Conservation (phyloP, 2,888 invertebrate genomes). For the Xanthorhoe designata region DNA sequence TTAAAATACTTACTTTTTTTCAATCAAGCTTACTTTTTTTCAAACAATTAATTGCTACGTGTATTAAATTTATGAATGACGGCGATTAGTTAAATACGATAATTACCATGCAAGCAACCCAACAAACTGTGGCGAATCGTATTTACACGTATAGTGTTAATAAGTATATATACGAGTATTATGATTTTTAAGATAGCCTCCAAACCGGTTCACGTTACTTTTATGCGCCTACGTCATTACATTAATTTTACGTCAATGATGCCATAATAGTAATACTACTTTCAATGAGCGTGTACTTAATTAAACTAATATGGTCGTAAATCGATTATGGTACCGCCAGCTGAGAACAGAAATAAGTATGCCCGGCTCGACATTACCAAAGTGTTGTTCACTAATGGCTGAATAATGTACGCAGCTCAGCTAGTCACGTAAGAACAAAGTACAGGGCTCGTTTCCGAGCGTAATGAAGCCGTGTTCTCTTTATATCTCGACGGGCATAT, state of each 20-base stretch:
- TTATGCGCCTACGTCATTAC: slow-evolving; percentile 28
- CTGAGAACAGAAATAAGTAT: slow-evolving; percentile 50
- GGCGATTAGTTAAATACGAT: slow-evolving; percentile 31
- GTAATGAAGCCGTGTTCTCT: slow-evolving; percentile 59
- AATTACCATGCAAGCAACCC: slow-evolving; percentile 30
- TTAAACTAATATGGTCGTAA: slow-evolving; percentile 33
- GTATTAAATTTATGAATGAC: slow-evolving; percentile 34
- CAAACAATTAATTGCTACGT: slow-evolving; percentile 18
- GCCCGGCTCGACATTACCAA: slow-evolving; percentile 50
- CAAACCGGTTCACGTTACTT: slow-evolving; percentile 36
- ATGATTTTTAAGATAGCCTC: slow-evolving; percentile 25
- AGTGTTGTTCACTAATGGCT: slow-evolving; percentile 63
- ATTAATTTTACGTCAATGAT: slow-evolving; percentile 33
- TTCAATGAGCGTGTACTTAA: slow-evolving; percentile 31
- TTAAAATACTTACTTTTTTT: not conserved
- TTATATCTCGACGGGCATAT: slow-evolving; percentile 50
- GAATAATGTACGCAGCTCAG: slow-evolving; percentile 67
- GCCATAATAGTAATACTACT: slow-evolving; percentile 20
- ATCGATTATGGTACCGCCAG: slow-evolving; percentile 45
- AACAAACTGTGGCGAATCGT: slow-evolving; percentile 43
- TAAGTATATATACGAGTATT: slow-evolving; percentile 21
- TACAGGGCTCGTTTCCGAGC: slow-evolving; percentile 58
- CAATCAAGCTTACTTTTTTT: slow-evolving; percentile 5
- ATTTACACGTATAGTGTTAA: slow-evolving; percentile 36
- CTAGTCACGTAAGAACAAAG: slow-evolving; percentile 67